phyloP scores from a whole-genome alignment of 2,113 vertebrate species.

The Antennarius striatus region DNA sequence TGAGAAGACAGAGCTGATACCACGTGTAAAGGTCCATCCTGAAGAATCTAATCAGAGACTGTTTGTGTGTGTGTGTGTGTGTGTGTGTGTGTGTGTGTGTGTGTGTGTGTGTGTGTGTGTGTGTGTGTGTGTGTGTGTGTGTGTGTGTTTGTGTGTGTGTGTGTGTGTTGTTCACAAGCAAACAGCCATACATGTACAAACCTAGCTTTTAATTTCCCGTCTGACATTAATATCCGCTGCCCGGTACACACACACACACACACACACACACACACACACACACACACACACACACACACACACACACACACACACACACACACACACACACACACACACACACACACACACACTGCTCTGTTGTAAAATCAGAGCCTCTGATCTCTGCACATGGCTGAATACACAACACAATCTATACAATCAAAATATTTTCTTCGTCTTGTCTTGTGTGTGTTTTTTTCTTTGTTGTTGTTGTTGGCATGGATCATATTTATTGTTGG shows the following conservation, averaged over 20 bases:
- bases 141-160: not conserved
- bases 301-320: conserved; percentile 9
- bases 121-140: not conserved
- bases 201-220: conserved; percentile 61
- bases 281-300: conserved; percentile 13
- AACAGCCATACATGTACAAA: not conserved
- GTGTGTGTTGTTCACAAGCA: not conserved
- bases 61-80: not conserved
- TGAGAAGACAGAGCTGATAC: too few species aligned
- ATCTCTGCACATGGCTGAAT: conserved; percentile 19
- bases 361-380: conserved; percentile 17
- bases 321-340: too few species aligned
- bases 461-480: too few species aligned
- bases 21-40: too few species aligned
- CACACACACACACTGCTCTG: conserved; percentile 6
- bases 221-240: conserved; percentile 59
- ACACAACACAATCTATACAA: not conserved
- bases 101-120: conserved; percentile 1
- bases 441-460: not conserved
- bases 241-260: conserved; percentile 15
- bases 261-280: not conserved
- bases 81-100: conserved; percentile 10
- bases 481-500: too few species aligned
- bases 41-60: too few species aligned
- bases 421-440: too few species aligned